Base-by-base conservation (phyloP, 2,888 invertebrate genomes). In the Epirrhoe tristata region DNA sequence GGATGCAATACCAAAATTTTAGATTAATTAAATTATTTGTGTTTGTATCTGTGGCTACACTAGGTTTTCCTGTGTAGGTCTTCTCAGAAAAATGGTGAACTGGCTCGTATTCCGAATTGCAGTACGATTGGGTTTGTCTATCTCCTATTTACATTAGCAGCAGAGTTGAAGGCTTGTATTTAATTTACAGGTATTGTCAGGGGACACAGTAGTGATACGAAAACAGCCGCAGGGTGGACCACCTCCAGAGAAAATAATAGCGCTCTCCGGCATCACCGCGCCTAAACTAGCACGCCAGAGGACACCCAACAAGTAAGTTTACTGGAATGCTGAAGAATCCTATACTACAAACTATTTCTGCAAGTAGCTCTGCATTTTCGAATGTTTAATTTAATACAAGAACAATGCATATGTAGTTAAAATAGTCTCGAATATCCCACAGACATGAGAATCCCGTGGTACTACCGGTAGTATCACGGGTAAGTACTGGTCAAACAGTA, bases 141-240 rank as follows among this genome's bases (percentile, higher is more conserved):
- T 17, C 56, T 51, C 32, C n/a, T 48, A 16, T 48, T 14, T 16
- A 48, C 6, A 14, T 14, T 46, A 48, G 46, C n/a, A 46, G 14
- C 5, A 46, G 7, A 48, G 7, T 63, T 50, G 31, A 55, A 46
- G 14, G 46, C 17, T 53, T 39, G 53, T 55, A 76, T 63, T n/a
- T 70, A 16, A 66, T 57, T 65, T 67, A 51, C 78, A 99, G 99
- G 97, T 99, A 72, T 94, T 98, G 71, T 99, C 99, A 69, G 99
- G 99, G 66, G 99, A 99, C 93, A 97, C 99, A 66, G 95, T 99
- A 67, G 96, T 99, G 57, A 97, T 99, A 78, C 95, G 98, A 82
- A 98, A 96, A 71, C 95, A 96, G 73, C 96, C 97, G 0, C 95
- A 96, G 83, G 98, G 98, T 16, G 98, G 98, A 46, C 99, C 99